A percentile compares a stretch with the other conserved stretches of the same genome.
These are phyloP conservation scores for Rhombomys opimus DNA, from an alignment of 2,113 vertebrate genomes.

Conservation along the genomic window DNA sequence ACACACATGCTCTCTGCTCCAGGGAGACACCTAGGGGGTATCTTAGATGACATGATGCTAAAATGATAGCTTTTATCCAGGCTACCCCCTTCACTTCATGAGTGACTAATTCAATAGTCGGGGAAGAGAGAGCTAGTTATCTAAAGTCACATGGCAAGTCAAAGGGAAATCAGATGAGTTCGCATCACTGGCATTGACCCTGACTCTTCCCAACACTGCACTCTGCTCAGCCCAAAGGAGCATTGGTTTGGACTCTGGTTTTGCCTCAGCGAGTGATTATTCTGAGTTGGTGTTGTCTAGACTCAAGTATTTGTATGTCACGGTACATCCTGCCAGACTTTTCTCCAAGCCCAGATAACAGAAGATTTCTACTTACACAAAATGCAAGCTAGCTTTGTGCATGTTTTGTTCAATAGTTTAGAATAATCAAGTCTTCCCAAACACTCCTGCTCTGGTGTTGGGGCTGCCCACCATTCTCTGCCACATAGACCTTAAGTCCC, in stretches of 20 bases:
- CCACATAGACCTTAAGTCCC: background rate
- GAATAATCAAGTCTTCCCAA: background rate
- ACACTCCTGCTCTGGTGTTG: background rate
- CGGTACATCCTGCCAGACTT: background rate
- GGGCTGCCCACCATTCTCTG: background rate
- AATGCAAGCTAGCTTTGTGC: background rate
- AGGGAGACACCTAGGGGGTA: background rate
- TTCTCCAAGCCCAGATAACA: background rate
- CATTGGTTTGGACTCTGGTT: background rate
- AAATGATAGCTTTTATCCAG: background rate
- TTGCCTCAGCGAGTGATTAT: background rate
- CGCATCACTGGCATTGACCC: accelerated
- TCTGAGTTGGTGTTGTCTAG: background rate
- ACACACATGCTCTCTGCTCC: background rate
- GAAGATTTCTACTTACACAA: background rate
- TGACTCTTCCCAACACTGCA: accelerated
- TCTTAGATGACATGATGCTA: too few species aligned
- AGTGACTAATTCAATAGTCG: background rate
- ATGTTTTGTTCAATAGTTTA: background rate
- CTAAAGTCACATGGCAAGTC: background rate
- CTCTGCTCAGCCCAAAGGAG: background rate
- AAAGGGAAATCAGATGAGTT: background rate
- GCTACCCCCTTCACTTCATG: background rate
- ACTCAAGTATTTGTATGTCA: background rate
- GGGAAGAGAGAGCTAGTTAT: background rate